phyloP scores from a whole-genome alignment of 2,797 vertebrate genomes.

The Mallotus villosus region DNA sequence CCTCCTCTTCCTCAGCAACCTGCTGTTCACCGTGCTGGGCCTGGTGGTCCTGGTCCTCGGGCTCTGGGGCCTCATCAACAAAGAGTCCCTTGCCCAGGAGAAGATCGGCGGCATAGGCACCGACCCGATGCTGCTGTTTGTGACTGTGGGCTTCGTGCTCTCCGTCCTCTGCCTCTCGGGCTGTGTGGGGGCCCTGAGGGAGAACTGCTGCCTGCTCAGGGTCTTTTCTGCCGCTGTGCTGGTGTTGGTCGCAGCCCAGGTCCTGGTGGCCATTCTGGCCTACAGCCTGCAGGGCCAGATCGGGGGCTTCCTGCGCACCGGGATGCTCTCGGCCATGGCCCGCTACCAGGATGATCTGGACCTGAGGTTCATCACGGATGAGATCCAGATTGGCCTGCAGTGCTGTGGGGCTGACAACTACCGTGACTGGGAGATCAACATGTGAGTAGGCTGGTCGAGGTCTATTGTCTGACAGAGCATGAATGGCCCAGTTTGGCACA shows the following conservation, averaged over 20 bases:
- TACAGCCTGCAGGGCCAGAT: conserved; percentile 73
- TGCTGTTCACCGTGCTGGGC: conserved; percentile 80
- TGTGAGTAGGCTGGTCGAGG: conserved; percentile 72
- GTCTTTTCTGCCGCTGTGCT: conserved; percentile 72
- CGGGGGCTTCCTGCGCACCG: conserved; percentile 61
- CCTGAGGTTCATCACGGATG: conserved; percentile 85
- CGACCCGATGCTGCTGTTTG: conserved; percentile 84
- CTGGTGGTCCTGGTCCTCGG: conserved; percentile 76
- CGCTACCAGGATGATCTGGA: conserved; percentile 87
- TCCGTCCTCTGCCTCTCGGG: conserved; percentile 78
- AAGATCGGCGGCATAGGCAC: conserved; percentile 70
- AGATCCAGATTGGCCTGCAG: conserved; percentile 82
- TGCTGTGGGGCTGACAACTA: conserved; percentile 88
- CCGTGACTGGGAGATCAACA: conserved; percentile 86
- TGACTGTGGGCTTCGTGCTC: conserved; percentile 71
- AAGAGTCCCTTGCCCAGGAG: conserved; percentile 74
- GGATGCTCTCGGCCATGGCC: conserved; percentile 76
- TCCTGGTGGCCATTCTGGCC: conserved; percentile 70
- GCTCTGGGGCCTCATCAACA: conserved; percentile 86
- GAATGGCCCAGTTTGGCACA: neutral
- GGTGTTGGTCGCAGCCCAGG: conserved; percentile 68
- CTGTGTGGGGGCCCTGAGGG: conserved; percentile 81
- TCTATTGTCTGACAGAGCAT: neutral
- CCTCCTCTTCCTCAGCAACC: conserved; percentile 78
- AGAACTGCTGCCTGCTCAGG: conserved; percentile 80